A percentile compares a stretch with the other conserved stretches of the same genome.
phyloP scores from a whole-genome alignment of 2,888 invertebrate genomes.

The Malthinus flaveolus region DNA sequence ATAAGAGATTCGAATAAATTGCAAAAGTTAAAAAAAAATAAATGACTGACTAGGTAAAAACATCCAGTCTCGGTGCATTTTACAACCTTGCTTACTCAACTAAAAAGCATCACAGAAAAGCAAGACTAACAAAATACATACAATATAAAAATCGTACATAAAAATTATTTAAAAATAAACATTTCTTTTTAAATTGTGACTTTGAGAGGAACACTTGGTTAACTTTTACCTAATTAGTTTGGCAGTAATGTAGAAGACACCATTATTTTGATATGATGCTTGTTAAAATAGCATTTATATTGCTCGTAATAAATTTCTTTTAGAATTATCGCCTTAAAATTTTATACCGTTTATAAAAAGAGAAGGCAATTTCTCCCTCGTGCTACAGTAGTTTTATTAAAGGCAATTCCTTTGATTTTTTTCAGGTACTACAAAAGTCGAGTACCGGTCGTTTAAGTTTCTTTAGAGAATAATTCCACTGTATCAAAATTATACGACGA shows the following conservation, averaged over 20 bases:
- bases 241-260: conserved; percentile 43
- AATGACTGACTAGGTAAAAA: conserved; percentile 4
- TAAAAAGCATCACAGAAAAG: not conserved
- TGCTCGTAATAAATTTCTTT: conserved; percentile 21
- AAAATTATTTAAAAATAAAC: conserved; percentile 31
- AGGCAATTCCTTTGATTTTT: conserved; percentile 25
- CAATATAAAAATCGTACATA: conserved; percentile 34
- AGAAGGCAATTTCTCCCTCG: conserved; percentile 12
- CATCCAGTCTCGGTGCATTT: conserved; percentile 2
- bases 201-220: conserved; percentile 37
- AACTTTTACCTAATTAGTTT: conserved; percentile 33
- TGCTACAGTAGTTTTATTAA: conserved; percentile 17
- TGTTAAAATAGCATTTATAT: conserved; percentile 24
- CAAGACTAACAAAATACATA: conserved; percentile 13
- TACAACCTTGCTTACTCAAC: not conserved
- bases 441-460: too few relatives aligned
- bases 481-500: conserved; percentile 9
- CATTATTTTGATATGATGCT: conserved; percentile 42
- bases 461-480: not conserved
- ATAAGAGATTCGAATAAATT: conserved; percentile 1
- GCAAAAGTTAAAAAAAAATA: not conserved
- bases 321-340: conserved; percentile 14
- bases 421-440: conserved; percentile 11
- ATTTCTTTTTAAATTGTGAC: conserved; percentile 33
- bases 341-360: conserved; percentile 7